These are phyloP conservation scores for Pterostichus madidus DNA, from an alignment of 2,888 invertebrate species.

Conservation along the genomic window DNA sequence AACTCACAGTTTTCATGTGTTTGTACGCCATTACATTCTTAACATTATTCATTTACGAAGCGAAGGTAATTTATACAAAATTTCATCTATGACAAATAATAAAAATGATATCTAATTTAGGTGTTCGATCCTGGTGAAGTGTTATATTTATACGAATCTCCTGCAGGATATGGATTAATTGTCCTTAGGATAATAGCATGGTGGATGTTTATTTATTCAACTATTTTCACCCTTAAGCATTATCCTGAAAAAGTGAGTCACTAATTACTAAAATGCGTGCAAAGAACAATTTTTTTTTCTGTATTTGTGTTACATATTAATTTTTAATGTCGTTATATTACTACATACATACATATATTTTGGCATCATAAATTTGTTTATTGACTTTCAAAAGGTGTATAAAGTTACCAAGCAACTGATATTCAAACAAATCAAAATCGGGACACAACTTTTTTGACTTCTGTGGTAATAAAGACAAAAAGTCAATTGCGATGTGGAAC, in stretches of 20 bases:
- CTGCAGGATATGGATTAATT: slow-evolving; percentile 91
- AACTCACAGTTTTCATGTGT: slow-evolving; percentile 89
- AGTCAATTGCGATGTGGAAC: no score
- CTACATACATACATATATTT: no score
- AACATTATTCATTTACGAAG: slow-evolving; percentile 89
- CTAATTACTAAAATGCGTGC: neutral
- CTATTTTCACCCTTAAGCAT: slow-evolving; percentile 87
- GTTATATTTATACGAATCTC: slow-evolving; percentile 93
- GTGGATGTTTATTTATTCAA: slow-evolving; percentile 86
- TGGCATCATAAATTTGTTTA: no score
- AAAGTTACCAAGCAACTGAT: no score
- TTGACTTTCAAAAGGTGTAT: no score
- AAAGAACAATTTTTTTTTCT: neutral
- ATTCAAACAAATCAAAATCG: no score
- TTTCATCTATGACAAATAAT: neutral
- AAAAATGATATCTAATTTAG: slow-evolving; percentile 76
- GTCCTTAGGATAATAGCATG: slow-evolving; percentile 88
- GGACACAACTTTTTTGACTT: no score
- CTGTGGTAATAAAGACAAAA: no score
- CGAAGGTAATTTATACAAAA: slow-evolving; percentile 79
- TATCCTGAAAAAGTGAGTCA: slow-evolving; percentile 87
- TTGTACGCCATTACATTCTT: slow-evolving; percentile 86
- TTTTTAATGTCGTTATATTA: no score
- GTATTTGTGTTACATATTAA: no score
- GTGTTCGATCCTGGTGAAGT: slow-evolving; percentile 95